Evolutionary conservation across 2,888 invertebrate genomes (phyloP), one percentile per base, ranked within the genome.

Genomic region (Drosophila mettleri): DNA sequence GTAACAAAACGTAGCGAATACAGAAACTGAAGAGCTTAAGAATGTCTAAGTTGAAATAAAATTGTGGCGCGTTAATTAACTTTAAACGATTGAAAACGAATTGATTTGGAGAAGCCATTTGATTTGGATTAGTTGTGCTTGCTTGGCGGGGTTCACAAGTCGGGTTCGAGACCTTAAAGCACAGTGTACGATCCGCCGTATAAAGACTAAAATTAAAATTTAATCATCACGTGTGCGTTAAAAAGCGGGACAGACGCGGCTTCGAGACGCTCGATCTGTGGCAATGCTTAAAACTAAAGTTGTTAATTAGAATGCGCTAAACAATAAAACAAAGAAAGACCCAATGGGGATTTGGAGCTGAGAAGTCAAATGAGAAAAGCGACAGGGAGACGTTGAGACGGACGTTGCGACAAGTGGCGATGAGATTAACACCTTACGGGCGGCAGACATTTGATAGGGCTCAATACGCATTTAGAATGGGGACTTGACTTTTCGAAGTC

Each of bases 171-270:
- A 74, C 70, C 74, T 60, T 61, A 61, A 57, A 64, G 64, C 71
- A 67, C 43, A 65, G 49, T 46, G 63, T 31, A n/a, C 53, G 53
- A 63, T 51, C 45, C 52, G 41, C 41, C 38, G 61, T 64, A 70
- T 70, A 69, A 64, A 86, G 67, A 81, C 69, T 69, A 57, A 84
- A 89, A 87, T 84, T 82, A 86, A 89, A 86, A 87, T 78, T 82
- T 85, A 89, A 88, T 88, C 89, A 87, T 89, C 87, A 88, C 80
- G 88, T 86, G 82, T 76, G 88, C 86, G 87, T 89, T 82, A 81
- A 83, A 76, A 86, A 73, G 63, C 71, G 62, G 48, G 18, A 72
- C 66, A 55, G 65, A 69, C 53, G 24, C 41, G 3, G 34, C n/a
- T 24, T 18, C 36, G 45, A 60, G 67, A 59, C 58, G 55, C 51